A percentile compares a stretch with the other conserved stretches of the same genome.
These are phyloP conservation scores for Arion vulgaris DNA, from an alignment of 1,140 invertebrate genomes.

Conservation along the genomic window DNA sequence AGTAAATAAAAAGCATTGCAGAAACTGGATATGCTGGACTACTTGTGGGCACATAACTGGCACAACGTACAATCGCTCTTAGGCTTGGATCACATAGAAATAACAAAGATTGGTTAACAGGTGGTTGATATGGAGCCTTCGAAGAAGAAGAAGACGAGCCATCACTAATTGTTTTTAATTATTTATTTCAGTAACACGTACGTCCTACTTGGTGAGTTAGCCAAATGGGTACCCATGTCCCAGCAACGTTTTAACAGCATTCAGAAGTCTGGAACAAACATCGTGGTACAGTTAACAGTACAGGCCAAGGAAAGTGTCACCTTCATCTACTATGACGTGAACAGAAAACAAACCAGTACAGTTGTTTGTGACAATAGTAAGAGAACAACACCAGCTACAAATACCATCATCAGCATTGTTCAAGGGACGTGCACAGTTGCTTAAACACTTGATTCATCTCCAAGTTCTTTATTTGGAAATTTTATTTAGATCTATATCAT, in stretches of 20 bases:
- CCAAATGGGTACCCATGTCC: conserved; percentile 20
- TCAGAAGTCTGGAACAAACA: background rate
- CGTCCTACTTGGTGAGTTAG: background rate
- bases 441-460: background rate
- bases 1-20: too few species aligned
- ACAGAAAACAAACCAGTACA: background rate
- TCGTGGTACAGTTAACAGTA: background rate
- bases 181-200: background rate
- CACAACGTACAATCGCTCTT: too few species aligned
- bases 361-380: conserved; percentile 15
- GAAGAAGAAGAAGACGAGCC: too few species aligned
- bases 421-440: background rate
- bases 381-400: background rate
- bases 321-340: background rate
- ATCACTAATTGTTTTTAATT: too few species aligned
- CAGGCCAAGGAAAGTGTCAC: conserved; percentile 7
- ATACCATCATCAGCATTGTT: background rate
- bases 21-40: too few species aligned
- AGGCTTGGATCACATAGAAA: too few species aligned
- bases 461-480: too few species aligned
- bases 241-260: background rate
- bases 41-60: too few species aligned
- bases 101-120: too few species aligned
- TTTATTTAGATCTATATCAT: too few species aligned
- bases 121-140: too few species aligned